phyloP scores from a whole-genome alignment of 92 coral and sea anemone species.

The Siderastrea siderea region DNA sequence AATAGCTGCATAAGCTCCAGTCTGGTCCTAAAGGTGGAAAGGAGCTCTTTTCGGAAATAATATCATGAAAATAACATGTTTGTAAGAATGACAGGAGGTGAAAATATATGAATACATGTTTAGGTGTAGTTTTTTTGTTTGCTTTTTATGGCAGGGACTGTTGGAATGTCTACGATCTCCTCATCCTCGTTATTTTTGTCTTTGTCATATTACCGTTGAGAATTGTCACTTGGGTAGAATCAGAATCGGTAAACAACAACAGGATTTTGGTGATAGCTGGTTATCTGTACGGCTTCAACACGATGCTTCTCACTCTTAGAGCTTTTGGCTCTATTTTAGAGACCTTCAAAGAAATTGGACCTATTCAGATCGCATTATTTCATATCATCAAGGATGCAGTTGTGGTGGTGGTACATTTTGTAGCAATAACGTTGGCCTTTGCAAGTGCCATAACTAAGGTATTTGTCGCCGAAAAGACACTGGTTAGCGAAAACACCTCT shows the following conservation, averaged over 20 bases:
- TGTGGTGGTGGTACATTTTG: too few relatives aligned
- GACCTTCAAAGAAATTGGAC: not conserved
- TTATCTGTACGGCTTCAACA: too few relatives aligned
- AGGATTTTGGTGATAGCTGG: not conserved
- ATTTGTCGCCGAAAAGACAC: too few relatives aligned
- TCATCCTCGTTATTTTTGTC: not conserved
- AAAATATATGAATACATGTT: too few relatives aligned
- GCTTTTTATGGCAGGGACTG: not conserved
- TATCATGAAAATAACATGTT: too few relatives aligned
- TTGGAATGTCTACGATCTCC: not conserved
- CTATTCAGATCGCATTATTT: too few relatives aligned
- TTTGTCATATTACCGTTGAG: not conserved
- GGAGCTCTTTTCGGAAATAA: too few relatives aligned
- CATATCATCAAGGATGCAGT: too few relatives aligned
- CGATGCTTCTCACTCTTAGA: too few relatives aligned
- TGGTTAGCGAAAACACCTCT: not conserved
- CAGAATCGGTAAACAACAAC: not conserved
- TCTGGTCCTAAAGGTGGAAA: too few relatives aligned
- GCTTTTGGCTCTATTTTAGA: not conserved
- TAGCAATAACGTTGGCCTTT: not conserved
- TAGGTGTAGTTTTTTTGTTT: not conserved
- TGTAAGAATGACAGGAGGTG: too few relatives aligned
- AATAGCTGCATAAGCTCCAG: too few relatives aligned
- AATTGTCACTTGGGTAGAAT: not conserved
- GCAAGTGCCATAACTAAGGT: not conserved